Evolutionary conservation across 2,888 invertebrate species (phyloP).

Genomic region (Oxyteleia sp.): DNA sequence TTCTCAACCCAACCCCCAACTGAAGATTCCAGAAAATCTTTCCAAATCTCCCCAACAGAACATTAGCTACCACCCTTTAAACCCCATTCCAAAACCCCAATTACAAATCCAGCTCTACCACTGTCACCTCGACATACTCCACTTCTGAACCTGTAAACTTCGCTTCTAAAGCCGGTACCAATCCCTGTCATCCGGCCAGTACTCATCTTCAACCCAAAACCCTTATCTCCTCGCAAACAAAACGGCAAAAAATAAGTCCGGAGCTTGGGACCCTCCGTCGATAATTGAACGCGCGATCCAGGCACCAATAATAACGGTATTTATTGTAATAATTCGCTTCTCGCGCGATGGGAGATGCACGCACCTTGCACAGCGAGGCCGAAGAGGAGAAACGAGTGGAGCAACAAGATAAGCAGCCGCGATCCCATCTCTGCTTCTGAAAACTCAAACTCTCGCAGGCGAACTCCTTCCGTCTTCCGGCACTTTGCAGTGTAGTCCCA

Average conservation of each 20-base stretch:
- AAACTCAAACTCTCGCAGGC: not conserved
- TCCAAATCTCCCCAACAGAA: too few relatives aligned
- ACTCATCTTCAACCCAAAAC: too few relatives aligned
- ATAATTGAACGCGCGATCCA: slow-evolving; percentile 22
- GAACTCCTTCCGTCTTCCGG: slow-evolving; percentile 15
- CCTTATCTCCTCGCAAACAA: too few relatives aligned
- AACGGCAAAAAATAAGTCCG: too few relatives aligned
- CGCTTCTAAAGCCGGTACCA: not conserved
- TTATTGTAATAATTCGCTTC: slow-evolving; percentile 46
- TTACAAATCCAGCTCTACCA: not conserved
- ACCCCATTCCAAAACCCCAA: too few relatives aligned
- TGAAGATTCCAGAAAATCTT: too few relatives aligned
- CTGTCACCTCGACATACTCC: too few relatives aligned
- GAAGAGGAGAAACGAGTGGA: slow-evolving; percentile 74
- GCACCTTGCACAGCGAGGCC: slow-evolving; percentile 79
- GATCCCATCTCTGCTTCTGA: slow-evolving; percentile 74
- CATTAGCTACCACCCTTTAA: too few relatives aligned
- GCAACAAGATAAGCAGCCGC: slow-evolving; percentile 59
- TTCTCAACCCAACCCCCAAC: too few relatives aligned
- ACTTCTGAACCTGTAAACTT: not conserved
- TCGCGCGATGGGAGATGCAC: slow-evolving; percentile 55
- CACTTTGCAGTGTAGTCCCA: slow-evolving; percentile 19
- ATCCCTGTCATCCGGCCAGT: too few relatives aligned
- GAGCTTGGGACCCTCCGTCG: too few relatives aligned
- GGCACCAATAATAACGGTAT: slow-evolving; percentile 57